phyloP scores from a whole-genome alignment of 2,797 vertebrate genomes.

The Bovichtus diacanthus region DNA sequence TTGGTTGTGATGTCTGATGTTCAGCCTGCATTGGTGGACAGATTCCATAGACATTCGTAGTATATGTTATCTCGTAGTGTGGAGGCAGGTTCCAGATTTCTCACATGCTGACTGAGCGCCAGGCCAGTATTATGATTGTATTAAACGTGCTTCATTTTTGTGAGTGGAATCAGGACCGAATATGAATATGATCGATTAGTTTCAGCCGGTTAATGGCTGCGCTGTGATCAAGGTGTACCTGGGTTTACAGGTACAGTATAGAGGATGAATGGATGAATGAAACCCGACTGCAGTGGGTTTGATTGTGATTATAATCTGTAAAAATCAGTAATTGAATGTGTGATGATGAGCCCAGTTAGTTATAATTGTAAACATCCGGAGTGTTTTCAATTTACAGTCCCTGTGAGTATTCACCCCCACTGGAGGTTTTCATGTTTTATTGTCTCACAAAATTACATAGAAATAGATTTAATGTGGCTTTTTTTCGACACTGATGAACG shows the following conservation, averaged over 20 bases:
- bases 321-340: neutral
- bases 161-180: neutral
- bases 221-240: neutral
- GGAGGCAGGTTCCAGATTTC: neutral
- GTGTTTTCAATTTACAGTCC: too few relatives aligned
- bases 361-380: neutral
- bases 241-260: too few relatives aligned
- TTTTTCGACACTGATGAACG: too few relatives aligned
- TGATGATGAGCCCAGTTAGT: neutral
- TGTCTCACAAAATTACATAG: too few relatives aligned
- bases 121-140: neutral
- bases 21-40: neutral
- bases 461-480: too few relatives aligned
- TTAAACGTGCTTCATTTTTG: neutral
- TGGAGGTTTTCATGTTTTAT: too few relatives aligned
- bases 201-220: neutral
- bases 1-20: neutral
- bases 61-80: neutral
- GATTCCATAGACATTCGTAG: neutral
- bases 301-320: neutral
- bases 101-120: neutral
- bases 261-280: neutral
- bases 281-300: neutral
- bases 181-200: neutral
- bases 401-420: too few relatives aligned